Conservation (phyloP, 92 coral and sea anemone species). For the Virgularia gustaviana region DNA sequence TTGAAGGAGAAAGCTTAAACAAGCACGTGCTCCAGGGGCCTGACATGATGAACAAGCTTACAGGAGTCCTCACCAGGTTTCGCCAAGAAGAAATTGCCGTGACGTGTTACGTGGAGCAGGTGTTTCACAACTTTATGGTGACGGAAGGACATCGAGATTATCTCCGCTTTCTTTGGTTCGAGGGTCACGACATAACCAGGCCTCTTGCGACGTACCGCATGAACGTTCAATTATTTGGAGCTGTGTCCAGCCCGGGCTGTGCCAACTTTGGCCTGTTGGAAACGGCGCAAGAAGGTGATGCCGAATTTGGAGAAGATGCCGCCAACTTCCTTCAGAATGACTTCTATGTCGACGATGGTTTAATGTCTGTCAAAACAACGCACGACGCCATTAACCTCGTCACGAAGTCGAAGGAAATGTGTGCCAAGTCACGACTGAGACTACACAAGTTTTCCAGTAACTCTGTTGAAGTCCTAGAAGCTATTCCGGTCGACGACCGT, state of each 20-base stretch:
- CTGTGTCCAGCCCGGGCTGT: neutral
- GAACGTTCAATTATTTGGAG: constrained; percentile 48
- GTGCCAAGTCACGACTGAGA: constrained; percentile 27
- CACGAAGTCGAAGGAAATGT: constrained; percentile 32
- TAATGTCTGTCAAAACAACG: constrained; percentile 34
- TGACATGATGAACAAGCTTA: constrained; percentile 37
- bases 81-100: constrained; percentile 50
- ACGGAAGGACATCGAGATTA: constrained; percentile 24
- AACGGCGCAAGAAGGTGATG: constrained; percentile 48
- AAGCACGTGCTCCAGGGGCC: constrained; percentile 51
- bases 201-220: constrained; percentile 44
- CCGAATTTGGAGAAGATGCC: constrained; percentile 37
- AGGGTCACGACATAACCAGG: constrained; percentile 24
- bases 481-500: constrained; percentile 33
- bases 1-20: constrained; percentile 29
- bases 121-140: constrained; percentile 43
- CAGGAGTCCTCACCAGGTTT: constrained; percentile 41
- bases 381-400: constrained; percentile 39
- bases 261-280: constrained; percentile 44
- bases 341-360: constrained; percentile 52
- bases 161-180: constrained; percentile 48
- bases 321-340: constrained; percentile 47
- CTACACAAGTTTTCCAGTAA: constrained; percentile 53
- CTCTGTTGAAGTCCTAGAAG: constrained; percentile 33
- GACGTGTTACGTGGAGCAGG: constrained; percentile 37